Percentiles rank a stretch among this genome's conserved stretches.
phyloP scores from a whole-genome alignment of 2,888 invertebrate genomes.

The Allophyes oxyacanthae region DNA sequence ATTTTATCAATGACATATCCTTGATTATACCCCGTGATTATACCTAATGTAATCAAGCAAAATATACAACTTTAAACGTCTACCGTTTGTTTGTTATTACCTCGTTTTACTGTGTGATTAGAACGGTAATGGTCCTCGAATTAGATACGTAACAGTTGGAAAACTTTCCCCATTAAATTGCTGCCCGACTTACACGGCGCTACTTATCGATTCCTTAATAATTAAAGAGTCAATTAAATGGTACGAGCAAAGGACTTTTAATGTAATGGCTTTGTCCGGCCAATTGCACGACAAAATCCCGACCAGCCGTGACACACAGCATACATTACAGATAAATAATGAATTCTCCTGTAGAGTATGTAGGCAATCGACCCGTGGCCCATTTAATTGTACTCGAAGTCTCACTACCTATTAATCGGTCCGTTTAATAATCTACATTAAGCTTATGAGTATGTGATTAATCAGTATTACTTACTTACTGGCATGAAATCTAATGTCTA shows the following conservation, averaged over 20 bases:
- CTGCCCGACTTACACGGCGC: constrained; percentile 42
- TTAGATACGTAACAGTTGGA: constrained; percentile 34
- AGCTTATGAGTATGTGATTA: constrained; percentile 7
- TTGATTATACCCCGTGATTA: no score
- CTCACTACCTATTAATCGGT: constrained; percentile 32
- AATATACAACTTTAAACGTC: constrained; percentile 33
- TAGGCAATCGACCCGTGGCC: constrained; percentile 14
- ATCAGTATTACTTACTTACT: background rate
- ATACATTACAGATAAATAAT: constrained; percentile 44
- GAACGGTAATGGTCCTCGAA: constrained; percentile 50
- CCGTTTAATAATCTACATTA: constrained; percentile 24
- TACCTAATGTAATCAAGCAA: constrained; percentile 15
- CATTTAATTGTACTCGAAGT: constrained; percentile 27
- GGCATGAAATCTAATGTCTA: constrained; percentile 1
- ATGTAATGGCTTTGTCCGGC: constrained; percentile 61
- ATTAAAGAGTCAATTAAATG: constrained; percentile 71
- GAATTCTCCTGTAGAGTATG: constrained; percentile 10
- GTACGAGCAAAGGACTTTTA: constrained; percentile 53
- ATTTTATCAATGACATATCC: no score
- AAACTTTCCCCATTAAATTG: constrained; percentile 66
- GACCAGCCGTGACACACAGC: constrained; percentile 34
- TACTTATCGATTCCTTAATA: constrained; percentile 67
- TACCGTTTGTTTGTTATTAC: constrained; percentile 45
- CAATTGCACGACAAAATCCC: constrained; percentile 40
- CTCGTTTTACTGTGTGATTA: constrained; percentile 44